phyloP scores from a whole-genome alignment of 2,888 invertebrate species.

The Ferrisia virgata region DNA sequence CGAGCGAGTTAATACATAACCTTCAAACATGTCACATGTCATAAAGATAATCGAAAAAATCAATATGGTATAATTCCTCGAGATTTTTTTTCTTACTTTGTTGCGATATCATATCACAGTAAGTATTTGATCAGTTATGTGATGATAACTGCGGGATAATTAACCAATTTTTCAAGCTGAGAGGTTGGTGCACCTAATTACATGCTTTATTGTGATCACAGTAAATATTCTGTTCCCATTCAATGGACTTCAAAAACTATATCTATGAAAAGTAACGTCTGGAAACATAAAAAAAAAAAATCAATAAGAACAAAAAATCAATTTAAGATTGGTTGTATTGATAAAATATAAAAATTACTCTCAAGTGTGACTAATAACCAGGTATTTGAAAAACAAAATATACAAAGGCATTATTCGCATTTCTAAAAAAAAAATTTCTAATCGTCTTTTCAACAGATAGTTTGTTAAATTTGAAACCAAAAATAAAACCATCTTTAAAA shows the following conservation, averaged over 20 bases:
- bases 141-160: not conserved
- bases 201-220: not conserved
- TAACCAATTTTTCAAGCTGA: constrained; percentile 11
- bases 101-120: not conserved
- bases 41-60: not conserved
- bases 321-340: too few species aligned
- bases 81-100: not conserved
- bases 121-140: not conserved
- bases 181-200: not conserved
- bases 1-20: not conserved
- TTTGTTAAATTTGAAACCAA: too few species aligned
- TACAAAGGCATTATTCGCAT: too few species aligned
- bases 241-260: not conserved
- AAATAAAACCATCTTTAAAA: too few species aligned
- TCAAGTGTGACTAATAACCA: too few species aligned
- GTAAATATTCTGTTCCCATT: not conserved
- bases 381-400: too few species aligned
- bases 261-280: not conserved
- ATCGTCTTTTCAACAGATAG: too few species aligned
- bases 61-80: not conserved
- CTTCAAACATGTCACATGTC: not conserved
- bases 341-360: too few species aligned
- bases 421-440: too few species aligned
- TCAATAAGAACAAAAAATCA: too few species aligned
- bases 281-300: too few species aligned